Percentiles rank a stretch among this genome's conserved stretches.
phyloP scores from a whole-genome alignment of 2,888 invertebrate genomes.

The Pimpla rufipes region DNA sequence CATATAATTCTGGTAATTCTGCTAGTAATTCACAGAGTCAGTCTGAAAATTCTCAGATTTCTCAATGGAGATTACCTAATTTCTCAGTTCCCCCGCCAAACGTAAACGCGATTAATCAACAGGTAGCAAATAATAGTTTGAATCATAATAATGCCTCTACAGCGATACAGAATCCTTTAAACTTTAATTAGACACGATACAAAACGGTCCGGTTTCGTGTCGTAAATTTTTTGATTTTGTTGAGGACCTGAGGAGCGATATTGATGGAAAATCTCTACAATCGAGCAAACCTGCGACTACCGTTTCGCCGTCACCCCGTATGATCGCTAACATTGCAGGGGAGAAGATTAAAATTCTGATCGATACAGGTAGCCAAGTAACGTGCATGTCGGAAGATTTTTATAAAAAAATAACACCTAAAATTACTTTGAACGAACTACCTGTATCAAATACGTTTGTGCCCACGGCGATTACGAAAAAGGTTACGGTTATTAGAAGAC shows the following conservation, averaged over 20 bases:
- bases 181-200: conserved; percentile 15
- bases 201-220: conserved; percentile 22
- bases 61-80: conserved; percentile 5
- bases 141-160: too few relatives aligned
- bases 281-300: neutral
- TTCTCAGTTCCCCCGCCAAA: conserved; percentile 26
- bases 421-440: neutral
- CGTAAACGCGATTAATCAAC: neutral
- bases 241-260: conserved; percentile 22
- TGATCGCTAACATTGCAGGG: neutral
- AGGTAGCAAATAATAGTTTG: neutral
- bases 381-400: conserved; percentile 5
- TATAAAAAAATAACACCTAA: neutral
- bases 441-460: conserved; percentile 8
- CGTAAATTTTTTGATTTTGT: conserved; percentile 20
- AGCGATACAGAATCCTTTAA: conserved; percentile 29
- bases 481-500: too few relatives aligned
- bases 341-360: neutral
- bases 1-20: neutral
- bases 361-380: conserved; percentile 3
- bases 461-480: too few relatives aligned
- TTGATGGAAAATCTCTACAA: conserved; percentile 20
- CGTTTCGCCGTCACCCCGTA: neutral
- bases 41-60: neutral
- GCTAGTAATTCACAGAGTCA: neutral